Conservation (phyloP, 2,797 vertebrate species). For the Ambastaia sidthimunki region DNA sequence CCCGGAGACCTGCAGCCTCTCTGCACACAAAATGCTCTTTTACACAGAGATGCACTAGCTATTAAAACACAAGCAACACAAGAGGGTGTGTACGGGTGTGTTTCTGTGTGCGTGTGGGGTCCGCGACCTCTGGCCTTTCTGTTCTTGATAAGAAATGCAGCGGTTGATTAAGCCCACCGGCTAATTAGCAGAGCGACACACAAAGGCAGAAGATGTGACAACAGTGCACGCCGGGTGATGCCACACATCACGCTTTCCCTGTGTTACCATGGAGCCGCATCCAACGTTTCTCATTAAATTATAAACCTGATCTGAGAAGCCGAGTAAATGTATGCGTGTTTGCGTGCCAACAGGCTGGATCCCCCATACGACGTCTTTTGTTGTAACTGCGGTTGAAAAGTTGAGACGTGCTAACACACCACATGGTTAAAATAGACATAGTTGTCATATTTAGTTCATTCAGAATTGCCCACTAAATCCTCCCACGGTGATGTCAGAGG, state of each 20-base stretch:
- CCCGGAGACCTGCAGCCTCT: conserved; percentile 25
- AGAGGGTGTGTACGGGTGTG: conserved; percentile 14
- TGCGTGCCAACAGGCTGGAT: background rate
- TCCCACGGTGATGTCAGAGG: conserved; percentile 47
- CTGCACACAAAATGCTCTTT: conserved; percentile 23
- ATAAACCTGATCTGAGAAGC: conserved; percentile 47
- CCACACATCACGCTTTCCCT: conserved; percentile 53
- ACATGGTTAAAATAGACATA: background rate
- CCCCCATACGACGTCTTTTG: conserved; percentile 30
- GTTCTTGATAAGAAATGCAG: conserved; percentile 50
- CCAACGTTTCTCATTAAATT: conserved; percentile 64
- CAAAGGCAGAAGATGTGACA: conserved; percentile 41
- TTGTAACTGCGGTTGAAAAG: conserved; percentile 54
- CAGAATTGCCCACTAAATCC: conserved; percentile 48
- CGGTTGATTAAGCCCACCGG: conserved; percentile 45
- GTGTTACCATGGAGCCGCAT: conserved; percentile 55
- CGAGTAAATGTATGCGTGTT: conserved; percentile 23
- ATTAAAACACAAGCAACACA: conserved; percentile 35
- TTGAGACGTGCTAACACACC: conserved; percentile 30
- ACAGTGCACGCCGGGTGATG: conserved; percentile 40
- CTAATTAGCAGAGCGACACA: conserved; percentile 40
- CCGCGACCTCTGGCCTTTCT: conserved; percentile 52
- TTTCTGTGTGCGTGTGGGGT: conserved; percentile 12
- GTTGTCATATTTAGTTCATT: conserved; percentile 44
- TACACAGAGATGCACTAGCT: conserved; percentile 19